Base-by-base conservation (phyloP, 2,797 vertebrate species). In the Sparus aurata region DNA sequence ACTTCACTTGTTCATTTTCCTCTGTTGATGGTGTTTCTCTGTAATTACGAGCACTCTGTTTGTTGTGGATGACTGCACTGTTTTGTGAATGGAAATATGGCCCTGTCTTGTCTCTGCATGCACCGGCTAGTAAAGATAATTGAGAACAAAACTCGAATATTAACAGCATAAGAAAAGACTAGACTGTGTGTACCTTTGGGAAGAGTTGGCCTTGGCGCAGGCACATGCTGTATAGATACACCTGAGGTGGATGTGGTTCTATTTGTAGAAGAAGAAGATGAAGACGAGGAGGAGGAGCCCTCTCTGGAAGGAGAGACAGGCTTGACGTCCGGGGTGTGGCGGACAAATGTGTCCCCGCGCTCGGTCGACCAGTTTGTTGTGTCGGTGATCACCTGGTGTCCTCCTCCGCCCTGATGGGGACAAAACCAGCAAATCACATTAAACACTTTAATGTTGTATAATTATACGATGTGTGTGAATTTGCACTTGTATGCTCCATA, bases 111-210 rank as follows among this genome's bases (percentile, higher is more conserved):
- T 58, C 25, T 47, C 43, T 47, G 43, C 70, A 1, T 41, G 72
- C 5, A 1, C 15, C 9, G 54, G 30, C 38, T 55, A 16, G 41
- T 11, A 20, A 43, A 74, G 15, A 5, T 2, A 43, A 30, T 27
- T 22, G 53, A 59, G 27, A 17, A 38, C 38, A 58, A 58, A 69
- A 25, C 4, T 10, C 0, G 45, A 15, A 67, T 34, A 41, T 38
- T 20, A 5, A 52, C 38, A 12, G 22, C 5, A 43, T 3, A 34
- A 25, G 15, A 53, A 22, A 30, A 3, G 5, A 34, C n/a, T 4
- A 17, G 47, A 66, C 5, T 22, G 13, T 7, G 18, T 53, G 69
- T 92, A 96, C 95, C 95, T 95, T 94, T 93, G 61, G 95, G 95
- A 43, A 93, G 93, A 46, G 87, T 77, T 12, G 93, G 94, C 62